A percentile compares a stretch with the other conserved stretches of the same genome.
phyloP scores from a whole-genome alignment of 2,113 vertebrate species.

The Nannobrachium achirus region DNA sequence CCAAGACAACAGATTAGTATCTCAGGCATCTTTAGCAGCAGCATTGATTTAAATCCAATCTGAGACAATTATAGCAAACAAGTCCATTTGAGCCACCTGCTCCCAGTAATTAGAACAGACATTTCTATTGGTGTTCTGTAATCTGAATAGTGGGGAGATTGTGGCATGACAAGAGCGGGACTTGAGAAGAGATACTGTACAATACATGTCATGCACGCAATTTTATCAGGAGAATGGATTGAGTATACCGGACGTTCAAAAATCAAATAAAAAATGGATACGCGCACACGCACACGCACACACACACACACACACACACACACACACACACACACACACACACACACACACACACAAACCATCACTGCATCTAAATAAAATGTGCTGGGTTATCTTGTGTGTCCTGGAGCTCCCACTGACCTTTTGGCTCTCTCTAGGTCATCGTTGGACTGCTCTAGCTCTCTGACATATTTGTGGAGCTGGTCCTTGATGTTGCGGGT shows the following conservation, averaged over 20 bases:
- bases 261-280: background rate
- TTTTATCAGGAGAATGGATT: no score
- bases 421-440: conserved; percentile 96
- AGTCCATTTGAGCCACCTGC: background rate
- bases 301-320: conserved; percentile 7
- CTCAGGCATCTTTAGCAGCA: background rate
- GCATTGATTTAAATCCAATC: conserved; percentile 27
- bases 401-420: conserved; percentile 63
- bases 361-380: no score
- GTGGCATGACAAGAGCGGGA: background rate
- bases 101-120: background rate
- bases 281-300: conserved; percentile 1
- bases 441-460: conserved; percentile 97
- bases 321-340: conserved; percentile 7
- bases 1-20: conserved; percentile 24
- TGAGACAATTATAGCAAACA: background rate
- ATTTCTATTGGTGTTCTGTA: background rate
- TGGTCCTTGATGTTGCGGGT: conserved; percentile 95
- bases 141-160: background rate
- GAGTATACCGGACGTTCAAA: no score
- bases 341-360: background rate
- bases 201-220: no score
- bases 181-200: no score
- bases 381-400: no score
- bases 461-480: conserved; percentile 94